These are phyloP conservation scores for Asobara japonica DNA, from an alignment of 1,140 invertebrate species.

Conservation along the genomic window DNA sequence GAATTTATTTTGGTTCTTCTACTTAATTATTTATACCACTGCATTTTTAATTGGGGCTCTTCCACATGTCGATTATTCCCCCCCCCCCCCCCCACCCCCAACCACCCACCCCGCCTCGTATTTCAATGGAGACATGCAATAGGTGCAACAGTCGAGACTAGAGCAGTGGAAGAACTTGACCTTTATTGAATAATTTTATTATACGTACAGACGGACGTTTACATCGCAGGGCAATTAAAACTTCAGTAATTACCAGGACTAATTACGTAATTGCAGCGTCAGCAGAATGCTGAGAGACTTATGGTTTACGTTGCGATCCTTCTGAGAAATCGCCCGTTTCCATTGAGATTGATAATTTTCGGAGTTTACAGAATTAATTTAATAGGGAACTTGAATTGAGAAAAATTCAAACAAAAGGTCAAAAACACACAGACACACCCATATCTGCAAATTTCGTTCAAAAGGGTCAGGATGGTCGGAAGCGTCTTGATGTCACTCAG, in stretches of 20 bases:
- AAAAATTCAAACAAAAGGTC: not conserved
- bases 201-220: constrained; percentile 48
- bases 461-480: no score
- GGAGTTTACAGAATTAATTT: no score
- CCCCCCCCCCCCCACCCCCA: no score
- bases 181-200: constrained; percentile 57
- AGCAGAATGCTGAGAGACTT: not conserved
- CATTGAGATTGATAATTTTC: no score
- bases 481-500: no score
- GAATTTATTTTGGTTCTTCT: constrained; percentile 12
- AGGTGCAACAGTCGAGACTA: no score
- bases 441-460: no score
- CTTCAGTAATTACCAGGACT: constrained; percentile 59
- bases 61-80: no score
- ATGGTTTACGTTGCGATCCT: not conserved
- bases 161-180: constrained; percentile 38
- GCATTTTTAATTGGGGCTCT: not conserved
- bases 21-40: not conserved
- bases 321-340: not conserved
- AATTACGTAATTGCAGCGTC: constrained; percentile 58
- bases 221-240: constrained; percentile 60
- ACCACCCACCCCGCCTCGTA: no score
- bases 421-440: no score
- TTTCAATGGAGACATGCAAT: no score
- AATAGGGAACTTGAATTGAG: not conserved